Percentiles rank a stretch among this genome's conserved stretches.
phyloP scores from a whole-genome alignment of 2,888 invertebrate species.

The Aporophyla lueneburgensis region DNA sequence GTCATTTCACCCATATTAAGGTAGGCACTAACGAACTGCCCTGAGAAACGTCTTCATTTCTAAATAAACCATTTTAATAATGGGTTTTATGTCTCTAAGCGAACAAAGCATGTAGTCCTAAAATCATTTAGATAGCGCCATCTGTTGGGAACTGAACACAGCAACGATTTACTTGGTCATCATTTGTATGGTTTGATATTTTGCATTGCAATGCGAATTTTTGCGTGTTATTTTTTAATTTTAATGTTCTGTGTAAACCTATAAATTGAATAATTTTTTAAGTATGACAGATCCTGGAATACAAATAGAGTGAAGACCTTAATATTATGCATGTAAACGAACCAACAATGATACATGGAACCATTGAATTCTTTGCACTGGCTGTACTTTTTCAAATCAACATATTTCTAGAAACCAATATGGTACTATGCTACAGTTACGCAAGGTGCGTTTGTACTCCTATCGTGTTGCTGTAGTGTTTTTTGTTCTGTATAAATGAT shows the following conservation, averaged over 20 bases:
- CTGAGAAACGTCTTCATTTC: too few relatives aligned
- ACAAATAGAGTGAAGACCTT: background rate
- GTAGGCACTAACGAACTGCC: background rate
- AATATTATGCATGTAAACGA: background rate
- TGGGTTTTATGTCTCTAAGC: background rate
- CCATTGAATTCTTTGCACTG: background rate
- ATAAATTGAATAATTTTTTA: background rate
- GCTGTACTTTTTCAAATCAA: background rate
- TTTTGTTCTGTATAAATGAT: too few relatives aligned
- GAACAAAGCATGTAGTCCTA: background rate
- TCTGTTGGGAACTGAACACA: conserved; percentile 20
- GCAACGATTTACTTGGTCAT: background rate
- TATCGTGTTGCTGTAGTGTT: background rate
- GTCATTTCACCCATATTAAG: background rate
- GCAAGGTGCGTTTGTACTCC: background rate
- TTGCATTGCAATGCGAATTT: too few relatives aligned
- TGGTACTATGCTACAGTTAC: background rate
- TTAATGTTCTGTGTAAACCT: background rate
- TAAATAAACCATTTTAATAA: background rate
- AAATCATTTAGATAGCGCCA: conserved; percentile 23
- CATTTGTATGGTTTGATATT: background rate
- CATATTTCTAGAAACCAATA: background rate
- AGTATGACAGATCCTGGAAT: background rate
- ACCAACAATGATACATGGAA: background rate
- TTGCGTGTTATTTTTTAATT: background rate